Conservation (phyloP, 2,888 invertebrate genomes). For the Himalopsyche japonica region DNA sequence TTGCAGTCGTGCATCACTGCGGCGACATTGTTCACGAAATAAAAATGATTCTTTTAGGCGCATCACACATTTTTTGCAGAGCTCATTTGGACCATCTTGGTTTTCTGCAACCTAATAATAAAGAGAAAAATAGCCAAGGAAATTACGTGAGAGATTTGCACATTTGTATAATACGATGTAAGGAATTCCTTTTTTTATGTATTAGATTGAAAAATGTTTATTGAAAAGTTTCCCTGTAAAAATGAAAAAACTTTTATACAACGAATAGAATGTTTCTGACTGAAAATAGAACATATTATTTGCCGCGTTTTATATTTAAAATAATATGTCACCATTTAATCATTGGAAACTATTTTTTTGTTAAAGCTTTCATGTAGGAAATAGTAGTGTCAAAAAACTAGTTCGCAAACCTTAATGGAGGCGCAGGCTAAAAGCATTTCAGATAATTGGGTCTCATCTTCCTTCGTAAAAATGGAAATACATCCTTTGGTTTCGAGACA, state of each 20-base stretch:
- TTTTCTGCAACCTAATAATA: slow-evolving; percentile 8
- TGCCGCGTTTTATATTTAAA: too few relatives aligned
- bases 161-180: too few relatives aligned
- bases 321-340: too few relatives aligned
- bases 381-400: neutral
- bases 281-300: too few relatives aligned
- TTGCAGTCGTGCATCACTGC: slow-evolving; percentile 21
- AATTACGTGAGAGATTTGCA: neutral
- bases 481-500: slow-evolving; percentile 23
- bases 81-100: slow-evolving; percentile 10
- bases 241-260: too few relatives aligned
- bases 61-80: slow-evolving; percentile 11
- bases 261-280: too few relatives aligned
- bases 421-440: slow-evolving; percentile 27
- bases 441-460: slow-evolving; percentile 6
- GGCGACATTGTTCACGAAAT: slow-evolving; percentile 29
- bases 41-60: slow-evolving; percentile 25
- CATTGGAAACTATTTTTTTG: too few relatives aligned
- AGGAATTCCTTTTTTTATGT: too few relatives aligned
- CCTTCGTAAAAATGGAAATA: slow-evolving; percentile 9
- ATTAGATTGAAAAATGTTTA: too few relatives aligned
- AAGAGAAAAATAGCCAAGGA: neutral
- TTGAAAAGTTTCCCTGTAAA: too few relatives aligned
- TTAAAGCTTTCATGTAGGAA: too few relatives aligned
- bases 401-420: slow-evolving; percentile 14